Evolutionary conservation across 2,888 invertebrate species (phyloP).

Genomic region (Coecobrya sp.): DNA sequence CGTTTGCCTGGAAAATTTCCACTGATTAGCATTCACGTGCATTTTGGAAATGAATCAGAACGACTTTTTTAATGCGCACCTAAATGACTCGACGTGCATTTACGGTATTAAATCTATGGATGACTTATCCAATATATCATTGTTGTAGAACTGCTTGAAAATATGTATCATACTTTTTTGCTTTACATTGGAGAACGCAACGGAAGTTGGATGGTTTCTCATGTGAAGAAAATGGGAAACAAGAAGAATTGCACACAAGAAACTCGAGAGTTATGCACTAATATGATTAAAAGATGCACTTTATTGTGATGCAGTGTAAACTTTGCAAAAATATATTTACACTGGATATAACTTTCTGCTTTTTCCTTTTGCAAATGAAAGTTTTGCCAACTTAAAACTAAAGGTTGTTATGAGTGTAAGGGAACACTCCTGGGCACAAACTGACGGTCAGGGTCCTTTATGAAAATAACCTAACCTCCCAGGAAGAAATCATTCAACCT

Average conservation of each 20-base stretch:
- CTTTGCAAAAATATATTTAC: not conserved
- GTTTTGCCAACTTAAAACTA: not conserved
- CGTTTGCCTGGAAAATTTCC: not conserved
- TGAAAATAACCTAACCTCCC: slow-evolving; percentile 47
- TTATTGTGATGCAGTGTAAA: too few relatives aligned
- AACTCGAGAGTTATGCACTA: too few relatives aligned
- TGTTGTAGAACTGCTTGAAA: too few relatives aligned
- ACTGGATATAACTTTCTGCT: not conserved
- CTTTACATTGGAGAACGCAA: too few relatives aligned
- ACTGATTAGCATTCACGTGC: not conserved
- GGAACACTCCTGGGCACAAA: slow-evolving; percentile 55
- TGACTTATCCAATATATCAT: too few relatives aligned
- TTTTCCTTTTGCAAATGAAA: not conserved
- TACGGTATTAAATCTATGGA: too few relatives aligned
- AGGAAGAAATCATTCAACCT: slow-evolving; percentile 45
- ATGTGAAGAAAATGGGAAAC: too few relatives aligned
- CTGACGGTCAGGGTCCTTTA: slow-evolving; percentile 61
- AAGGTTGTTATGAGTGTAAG: not conserved
- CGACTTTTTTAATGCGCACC: too few relatives aligned
- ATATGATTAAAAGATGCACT: not conserved
- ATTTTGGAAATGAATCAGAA: too few relatives aligned
- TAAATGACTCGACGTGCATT: too few relatives aligned
- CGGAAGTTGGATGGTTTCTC: too few relatives aligned
- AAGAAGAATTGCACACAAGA: not conserved
- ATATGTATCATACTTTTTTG: too few relatives aligned